Evolutionary conservation across 2,113 vertebrate species (phyloP).

Genomic region (Circaetus gallicus): DNA sequence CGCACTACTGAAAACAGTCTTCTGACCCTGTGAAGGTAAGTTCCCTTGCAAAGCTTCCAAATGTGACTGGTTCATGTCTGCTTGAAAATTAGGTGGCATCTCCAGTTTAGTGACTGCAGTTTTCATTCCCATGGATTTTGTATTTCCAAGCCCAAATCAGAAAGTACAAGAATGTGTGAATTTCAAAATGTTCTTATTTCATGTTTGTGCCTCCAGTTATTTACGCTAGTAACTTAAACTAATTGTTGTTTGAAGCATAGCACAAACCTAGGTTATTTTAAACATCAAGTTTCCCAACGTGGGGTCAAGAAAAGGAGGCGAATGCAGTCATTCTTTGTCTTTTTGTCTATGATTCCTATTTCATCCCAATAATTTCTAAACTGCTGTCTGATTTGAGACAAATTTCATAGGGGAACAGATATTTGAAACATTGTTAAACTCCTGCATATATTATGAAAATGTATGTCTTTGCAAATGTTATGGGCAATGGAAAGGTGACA

Average conservation of each 20-base stretch:
- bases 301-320: background rate
- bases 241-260: background rate
- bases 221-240: background rate
- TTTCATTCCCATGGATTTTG: background rate
- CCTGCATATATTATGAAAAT: background rate
- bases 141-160: background rate
- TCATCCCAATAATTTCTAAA: background rate
- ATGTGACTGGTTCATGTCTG: background rate
- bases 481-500: background rate
- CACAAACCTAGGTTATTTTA: background rate
- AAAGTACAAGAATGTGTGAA: background rate
- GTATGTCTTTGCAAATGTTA: constrained; percentile 2
- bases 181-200: background rate
- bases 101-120: background rate
- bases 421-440: background rate
- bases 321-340: background rate
- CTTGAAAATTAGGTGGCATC: background rate
- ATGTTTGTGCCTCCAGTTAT: background rate
- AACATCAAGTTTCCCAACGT: background rate
- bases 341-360: background rate
- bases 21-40: background rate
- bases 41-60: background rate
- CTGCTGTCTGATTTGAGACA: background rate
- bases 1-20: background rate
- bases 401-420: background rate